phyloP scores from a whole-genome alignment of 2,797 vertebrate species.

The Cryptoprocta ferox region DNA sequence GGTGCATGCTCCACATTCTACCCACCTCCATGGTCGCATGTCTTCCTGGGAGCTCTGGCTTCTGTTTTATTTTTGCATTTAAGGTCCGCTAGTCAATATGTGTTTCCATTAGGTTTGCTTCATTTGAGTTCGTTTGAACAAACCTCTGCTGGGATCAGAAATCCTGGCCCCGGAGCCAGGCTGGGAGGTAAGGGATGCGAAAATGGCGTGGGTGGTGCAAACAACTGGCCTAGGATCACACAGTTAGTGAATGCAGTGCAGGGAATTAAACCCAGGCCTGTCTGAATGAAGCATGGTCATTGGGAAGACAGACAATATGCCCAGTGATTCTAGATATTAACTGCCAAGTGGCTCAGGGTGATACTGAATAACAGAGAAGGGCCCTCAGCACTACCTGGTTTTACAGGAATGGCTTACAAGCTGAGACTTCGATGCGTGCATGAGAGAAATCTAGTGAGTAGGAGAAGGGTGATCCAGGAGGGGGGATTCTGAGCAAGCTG shows the following conservation, averaged over 20 bases:
- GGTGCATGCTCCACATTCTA: not conserved
- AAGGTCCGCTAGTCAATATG: not conserved
- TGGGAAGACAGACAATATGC: not conserved
- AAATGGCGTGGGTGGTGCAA: not conserved
- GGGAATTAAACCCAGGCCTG: not conserved
- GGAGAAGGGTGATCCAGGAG: not conserved
- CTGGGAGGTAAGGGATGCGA: not conserved
- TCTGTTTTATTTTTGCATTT: not conserved
- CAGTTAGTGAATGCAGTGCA: not conserved
- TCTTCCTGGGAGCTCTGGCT: not conserved
- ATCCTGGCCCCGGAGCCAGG: not conserved
- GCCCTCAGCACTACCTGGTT: not conserved
- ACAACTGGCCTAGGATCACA: too few species aligned
- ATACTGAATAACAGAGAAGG: not conserved
- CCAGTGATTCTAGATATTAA: not conserved
- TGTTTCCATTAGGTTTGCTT: not conserved
- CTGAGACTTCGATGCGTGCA: not conserved
- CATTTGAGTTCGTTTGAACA: not conserved
- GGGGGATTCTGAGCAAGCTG: not conserved
- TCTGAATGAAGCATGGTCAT: not conserved
- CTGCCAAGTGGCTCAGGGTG: not conserved
- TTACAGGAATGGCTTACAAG: not conserved
- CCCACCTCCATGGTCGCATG: too few species aligned
- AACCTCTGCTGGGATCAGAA: not conserved
- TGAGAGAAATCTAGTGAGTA: accelerated